Evolutionary conservation across 2,113 vertebrate species (phyloP).

Genomic region (Hydrochoerus hydrochaeris): DNA sequence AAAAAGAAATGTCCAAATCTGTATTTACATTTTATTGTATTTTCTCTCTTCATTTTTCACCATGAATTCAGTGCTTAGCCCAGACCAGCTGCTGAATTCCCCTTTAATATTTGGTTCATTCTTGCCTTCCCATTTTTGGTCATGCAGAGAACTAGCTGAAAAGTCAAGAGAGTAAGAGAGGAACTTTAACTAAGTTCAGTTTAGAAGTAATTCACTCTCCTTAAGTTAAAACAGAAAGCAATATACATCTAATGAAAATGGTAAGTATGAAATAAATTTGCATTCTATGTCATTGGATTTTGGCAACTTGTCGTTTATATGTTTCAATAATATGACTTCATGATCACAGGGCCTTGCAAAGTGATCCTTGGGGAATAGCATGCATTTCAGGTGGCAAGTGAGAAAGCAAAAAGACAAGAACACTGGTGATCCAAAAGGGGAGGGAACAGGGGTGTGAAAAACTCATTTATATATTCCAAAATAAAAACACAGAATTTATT

Average conservation of each 20-base stretch:
- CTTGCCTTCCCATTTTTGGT: slow-evolving; percentile 21
- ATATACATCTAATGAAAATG: not conserved
- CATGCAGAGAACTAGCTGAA: not conserved
- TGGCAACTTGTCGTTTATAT: not conserved
- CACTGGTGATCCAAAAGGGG: not conserved
- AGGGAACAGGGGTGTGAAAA: not conserved
- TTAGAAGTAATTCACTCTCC: not conserved
- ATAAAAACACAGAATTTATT: not conserved
- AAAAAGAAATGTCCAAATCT: not conserved
- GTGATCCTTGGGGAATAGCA: not conserved
- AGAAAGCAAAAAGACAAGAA: not conserved
- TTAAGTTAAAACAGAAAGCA: slow-evolving; percentile 23
- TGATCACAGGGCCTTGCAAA: not conserved
- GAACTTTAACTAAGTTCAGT: not conserved
- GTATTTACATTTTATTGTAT: not conserved
- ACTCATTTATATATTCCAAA: not conserved
- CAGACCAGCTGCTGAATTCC: not conserved
- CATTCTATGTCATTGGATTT: not conserved
- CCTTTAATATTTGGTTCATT: slow-evolving; percentile 28
- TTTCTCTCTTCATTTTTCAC: not conserved
- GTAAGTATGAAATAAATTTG: not conserved
- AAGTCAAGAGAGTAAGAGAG: slow-evolving; percentile 27
- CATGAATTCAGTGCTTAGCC: not conserved
- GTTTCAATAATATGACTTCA: not conserved
- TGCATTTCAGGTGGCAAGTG: not conserved